phyloP scores from a whole-genome alignment of 1,140 invertebrate genomes.

The Mylabris phalerata region DNA sequence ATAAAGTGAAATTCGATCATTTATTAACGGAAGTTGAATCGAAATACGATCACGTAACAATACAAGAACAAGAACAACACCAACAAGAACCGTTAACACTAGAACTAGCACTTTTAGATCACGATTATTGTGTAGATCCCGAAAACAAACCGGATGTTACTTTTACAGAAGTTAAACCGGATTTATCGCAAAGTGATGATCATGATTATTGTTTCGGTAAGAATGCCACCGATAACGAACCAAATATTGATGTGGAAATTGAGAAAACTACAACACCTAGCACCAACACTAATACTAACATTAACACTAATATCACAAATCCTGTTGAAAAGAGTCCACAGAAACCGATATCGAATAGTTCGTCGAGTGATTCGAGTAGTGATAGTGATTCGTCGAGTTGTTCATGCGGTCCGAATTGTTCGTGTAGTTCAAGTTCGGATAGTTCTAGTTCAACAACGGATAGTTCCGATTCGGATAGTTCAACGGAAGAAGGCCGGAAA shows the following conservation, averaged over 20 bases:
- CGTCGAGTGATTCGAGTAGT: constrained; percentile 62
- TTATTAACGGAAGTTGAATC: constrained; percentile 19
- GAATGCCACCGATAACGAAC: neutral
- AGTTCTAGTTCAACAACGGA: constrained; percentile 57
- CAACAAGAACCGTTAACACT: constrained; percentile 10
- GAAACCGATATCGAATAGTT: constrained; percentile 19
- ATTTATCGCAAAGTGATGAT: constrained; percentile 43
- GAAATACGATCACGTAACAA: neutral
- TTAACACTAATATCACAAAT: neutral
- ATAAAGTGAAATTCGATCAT: constrained; percentile 44
- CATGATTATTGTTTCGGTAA: constrained; percentile 55
- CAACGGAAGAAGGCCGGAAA: constrained; percentile 47
- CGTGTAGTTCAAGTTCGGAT: constrained; percentile 55
- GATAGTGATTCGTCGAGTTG: constrained; percentile 69
- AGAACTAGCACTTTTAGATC: constrained; percentile 44
- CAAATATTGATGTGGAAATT: constrained; percentile 8
- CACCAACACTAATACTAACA: no score
- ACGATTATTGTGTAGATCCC: constrained; percentile 46
- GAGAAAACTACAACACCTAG: constrained; percentile 4
- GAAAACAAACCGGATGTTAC: constrained; percentile 24
- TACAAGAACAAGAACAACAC: constrained; percentile 6
- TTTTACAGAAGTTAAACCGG: constrained; percentile 38
- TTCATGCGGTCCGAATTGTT: constrained; percentile 72
- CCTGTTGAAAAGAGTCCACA: neutral
- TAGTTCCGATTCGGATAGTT: constrained; percentile 62